These are phyloP conservation scores for Homarus americanus DNA, from an alignment of 1,140 invertebrate genomes.

Conservation along the genomic window DNA sequence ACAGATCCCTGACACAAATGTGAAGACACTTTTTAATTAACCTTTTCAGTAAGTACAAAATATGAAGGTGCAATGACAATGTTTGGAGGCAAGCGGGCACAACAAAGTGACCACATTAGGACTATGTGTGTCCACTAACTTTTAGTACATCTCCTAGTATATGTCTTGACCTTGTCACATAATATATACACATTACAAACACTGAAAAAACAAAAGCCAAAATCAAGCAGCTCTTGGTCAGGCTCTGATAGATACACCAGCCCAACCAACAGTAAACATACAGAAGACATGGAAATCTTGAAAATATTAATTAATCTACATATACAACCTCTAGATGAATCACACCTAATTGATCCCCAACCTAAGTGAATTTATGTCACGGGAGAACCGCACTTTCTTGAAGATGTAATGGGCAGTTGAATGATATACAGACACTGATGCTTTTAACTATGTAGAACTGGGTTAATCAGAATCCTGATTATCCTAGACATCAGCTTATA, in stretches of 20 bases:
- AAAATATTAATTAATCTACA: slow-evolving; percentile 20
- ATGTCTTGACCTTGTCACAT: not conserved
- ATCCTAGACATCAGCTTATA: not conserved
- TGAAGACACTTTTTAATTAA: no score
- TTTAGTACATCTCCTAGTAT: not conserved
- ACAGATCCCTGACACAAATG: no score
- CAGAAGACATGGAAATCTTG: not conserved
- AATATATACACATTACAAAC: not conserved
- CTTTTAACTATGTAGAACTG: not conserved
- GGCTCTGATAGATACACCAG: not conserved
- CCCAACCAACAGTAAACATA: not conserved
- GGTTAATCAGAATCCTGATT: not conserved
- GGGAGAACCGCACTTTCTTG: not conserved
- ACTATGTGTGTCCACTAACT: not conserved
- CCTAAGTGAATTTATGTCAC: not conserved
- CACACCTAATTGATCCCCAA: slow-evolving; percentile 23
- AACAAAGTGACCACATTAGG: not conserved
- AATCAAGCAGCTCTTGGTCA: not conserved
- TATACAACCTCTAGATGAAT: slow-evolving; percentile 24
- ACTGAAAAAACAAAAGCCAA: slow-evolving; percentile 9
- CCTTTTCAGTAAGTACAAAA: not conserved
- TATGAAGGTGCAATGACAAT: no score
- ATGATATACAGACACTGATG: not conserved
- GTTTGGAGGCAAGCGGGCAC: no score
- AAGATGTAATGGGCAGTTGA: not conserved